Evolutionary conservation across 2,888 invertebrate genomes (phyloP).

Genomic region (Agrochola lota): DNA sequence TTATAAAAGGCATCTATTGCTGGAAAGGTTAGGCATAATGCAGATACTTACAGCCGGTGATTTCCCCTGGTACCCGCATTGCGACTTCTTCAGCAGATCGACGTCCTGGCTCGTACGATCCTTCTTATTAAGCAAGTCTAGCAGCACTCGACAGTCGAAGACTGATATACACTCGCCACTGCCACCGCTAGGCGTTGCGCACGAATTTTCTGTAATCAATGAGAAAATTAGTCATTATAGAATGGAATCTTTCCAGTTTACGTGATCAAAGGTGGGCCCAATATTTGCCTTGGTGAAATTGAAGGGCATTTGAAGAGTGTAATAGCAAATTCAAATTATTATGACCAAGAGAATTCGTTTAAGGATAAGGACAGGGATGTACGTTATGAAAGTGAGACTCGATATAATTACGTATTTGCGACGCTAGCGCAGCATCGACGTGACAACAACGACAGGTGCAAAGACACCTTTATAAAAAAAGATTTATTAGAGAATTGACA

Average conservation of each 20-base stretch:
- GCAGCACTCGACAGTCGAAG: constrained; percentile 78
- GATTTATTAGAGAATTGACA: neutral
- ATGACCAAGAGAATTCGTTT: neutral
- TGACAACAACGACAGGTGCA: neutral
- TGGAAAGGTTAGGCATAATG: neutral
- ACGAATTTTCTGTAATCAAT: constrained; percentile 66
- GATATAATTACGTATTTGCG: neutral
- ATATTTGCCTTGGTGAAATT: constrained; percentile 2
- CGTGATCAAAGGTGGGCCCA: neutral
- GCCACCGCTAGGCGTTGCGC: constrained; percentile 80
- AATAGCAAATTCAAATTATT: neutral
- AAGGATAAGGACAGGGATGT: neutral
- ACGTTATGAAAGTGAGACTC: neutral
- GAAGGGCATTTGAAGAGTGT: neutral
- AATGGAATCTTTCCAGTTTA: neutral
- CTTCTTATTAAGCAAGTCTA: constrained; percentile 73
- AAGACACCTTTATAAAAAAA: neutral
- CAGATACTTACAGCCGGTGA: constrained; percentile 74
- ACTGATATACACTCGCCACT: constrained; percentile 83
- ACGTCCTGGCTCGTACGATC: constrained; percentile 79
- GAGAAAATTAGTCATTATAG: neutral
- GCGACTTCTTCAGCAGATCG: constrained; percentile 78
- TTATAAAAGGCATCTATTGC: neutral
- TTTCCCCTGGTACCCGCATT: constrained; percentile 76
- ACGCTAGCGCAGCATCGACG: neutral